Evolutionary conservation across 1,140 invertebrate species (phyloP), one percentile per base, ranked within the genome.

Genomic region (Hycleus phaleratus): DNA sequence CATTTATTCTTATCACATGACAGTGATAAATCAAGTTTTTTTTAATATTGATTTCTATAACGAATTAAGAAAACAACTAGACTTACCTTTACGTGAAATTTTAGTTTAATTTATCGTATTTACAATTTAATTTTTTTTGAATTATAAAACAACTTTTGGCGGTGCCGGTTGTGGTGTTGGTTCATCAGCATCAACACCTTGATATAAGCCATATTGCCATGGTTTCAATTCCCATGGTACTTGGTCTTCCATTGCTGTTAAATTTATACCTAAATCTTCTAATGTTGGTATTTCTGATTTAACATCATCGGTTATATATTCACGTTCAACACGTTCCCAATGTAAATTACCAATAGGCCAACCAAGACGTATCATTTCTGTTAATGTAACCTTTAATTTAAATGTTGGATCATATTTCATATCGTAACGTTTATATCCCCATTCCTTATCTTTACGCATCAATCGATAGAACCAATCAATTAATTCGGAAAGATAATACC

Each of bases 231-330:
- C 87, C 85, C 86, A 93, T 4, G 84, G 81, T 8, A 87, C 82
- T 73, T 85, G 83, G 46, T 87, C 78, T 72, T 94, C 91, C 74
- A 95, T 81, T 1, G 75, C 60, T 0, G 83, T 89, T 40, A 92
- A 76, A 44, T 73, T 75, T 1, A 97, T 82, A 43, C 91, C 93
- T 58, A 97, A 81, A 78, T 97, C 94, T 72, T 92, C 89, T 44
- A 97, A 72, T 0, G 86, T 91, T 12, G 88, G 91, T 26, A 91
- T 68, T 11, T 79, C 81, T 11, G 71, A 66, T 3, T 80, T 62
- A 6, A 88, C 74, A 11, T 73, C 70, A 73, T 97, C 94, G 38
- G 81, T 85, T 2, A 86, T 79, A 62, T 81, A 79, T 74, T 95
- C 91, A 74, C 80, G 81, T 79, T 95, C 93, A 26, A 95, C 69